Evolutionary conservation across 2,797 vertebrate genomes (phyloP).

Genomic region (Gymnothorax javanicus): DNA sequence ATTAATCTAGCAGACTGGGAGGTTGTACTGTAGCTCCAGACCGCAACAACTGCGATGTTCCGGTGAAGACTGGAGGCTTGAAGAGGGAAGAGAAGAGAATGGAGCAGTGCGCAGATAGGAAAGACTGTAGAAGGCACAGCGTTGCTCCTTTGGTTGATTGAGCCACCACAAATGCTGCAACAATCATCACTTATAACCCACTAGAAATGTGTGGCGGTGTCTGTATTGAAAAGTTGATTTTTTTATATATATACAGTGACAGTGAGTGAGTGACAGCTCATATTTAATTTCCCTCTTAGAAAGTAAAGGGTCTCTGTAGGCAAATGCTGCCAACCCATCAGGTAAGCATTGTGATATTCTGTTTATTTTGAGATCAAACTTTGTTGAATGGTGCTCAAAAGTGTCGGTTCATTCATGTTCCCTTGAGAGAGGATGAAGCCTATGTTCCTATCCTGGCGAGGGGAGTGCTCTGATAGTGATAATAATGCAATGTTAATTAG

Average conservation of each 20-base stretch:
- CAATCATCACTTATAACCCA: no score
- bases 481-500: neutral
- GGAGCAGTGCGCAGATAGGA: no score
- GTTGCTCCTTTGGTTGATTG: no score
- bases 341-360: neutral
- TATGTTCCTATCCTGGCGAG: neutral
- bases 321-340: neutral
- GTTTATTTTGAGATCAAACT: neutral
- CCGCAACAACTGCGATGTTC: no score
- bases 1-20: no score
- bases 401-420: neutral
- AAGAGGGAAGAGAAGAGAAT: no score
- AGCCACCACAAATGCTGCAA: no score
- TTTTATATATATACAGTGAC: neutral
- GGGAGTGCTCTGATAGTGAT: neutral
- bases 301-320: neutral
- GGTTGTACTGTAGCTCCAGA: no score
- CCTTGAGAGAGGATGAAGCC: neutral
- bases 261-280: neutral
- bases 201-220: no score
- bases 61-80: no score
- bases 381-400: neutral
- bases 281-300: neutral
- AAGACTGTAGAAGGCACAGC: no score
- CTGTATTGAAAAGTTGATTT: no score